Base-by-base conservation (phyloP, 1,140 invertebrate genomes). In the fruit fly (Drosophila melanogaster) region DNA sequence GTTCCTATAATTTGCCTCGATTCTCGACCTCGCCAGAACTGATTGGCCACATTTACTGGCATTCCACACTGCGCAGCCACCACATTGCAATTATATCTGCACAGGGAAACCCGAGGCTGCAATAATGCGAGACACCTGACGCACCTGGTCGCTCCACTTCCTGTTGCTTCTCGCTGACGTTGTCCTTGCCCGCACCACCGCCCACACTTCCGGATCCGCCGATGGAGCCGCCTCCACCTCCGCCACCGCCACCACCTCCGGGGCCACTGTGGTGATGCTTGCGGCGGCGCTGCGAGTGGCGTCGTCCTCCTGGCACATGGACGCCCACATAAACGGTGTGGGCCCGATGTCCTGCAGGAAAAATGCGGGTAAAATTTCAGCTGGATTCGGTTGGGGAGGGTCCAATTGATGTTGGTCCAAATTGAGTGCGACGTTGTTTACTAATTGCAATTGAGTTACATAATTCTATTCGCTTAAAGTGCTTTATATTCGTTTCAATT, bases 271-370 rank as follows among this genome's bases (percentile, higher is more conserved):
- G 95, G 78, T 96, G 91, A 87, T 96, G 96, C 87, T 96, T 96
- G 92, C 96, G 96, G 78, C 96, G 95, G 26, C 96, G 94, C 77
- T 96, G 95, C 3, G 94, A 94, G 81, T 96, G 96, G 60, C 96
- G 94, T 74, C 96, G 94, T 81, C 95, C 94, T 4, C 95, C 94
- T 1, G 96, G 97, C 71, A 97, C 94, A 93, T 97, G 97, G 11
- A 98, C 96, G 5, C 97, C 97, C 79, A 97, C 96, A 92, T 97
- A 98, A 19, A 98, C 96, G 10, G 96, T 97, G 92, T 97, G 97
- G 58, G 96, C 96, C 77, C 97, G 94, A 93, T 98, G 97, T 92
- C 97, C 97, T 97, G 93, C 49, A 22, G 64, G 35, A 54, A 93
- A 77, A 37, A 43, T 62, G 40, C 8, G 40, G 46, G 56, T 17